Base-by-base conservation (phyloP, 2,113 vertebrate genomes). In the Boleophthalmus pectinirostris region DNA sequence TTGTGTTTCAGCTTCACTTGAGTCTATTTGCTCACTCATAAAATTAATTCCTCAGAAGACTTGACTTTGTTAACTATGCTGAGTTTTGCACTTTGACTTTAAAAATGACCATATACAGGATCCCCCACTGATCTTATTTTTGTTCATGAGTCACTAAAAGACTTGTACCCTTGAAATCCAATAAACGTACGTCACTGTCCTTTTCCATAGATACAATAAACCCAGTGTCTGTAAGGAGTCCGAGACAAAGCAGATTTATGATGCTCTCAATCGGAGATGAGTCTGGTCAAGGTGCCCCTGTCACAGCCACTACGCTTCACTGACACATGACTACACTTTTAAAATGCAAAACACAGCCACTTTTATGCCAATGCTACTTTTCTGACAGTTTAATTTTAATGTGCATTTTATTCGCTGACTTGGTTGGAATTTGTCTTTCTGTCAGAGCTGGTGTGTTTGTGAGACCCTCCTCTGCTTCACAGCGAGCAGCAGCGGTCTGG, bases 271-370 rank as follows among this genome's bases (percentile, higher is more conserved):
- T 33, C 43, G 35, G 68, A 85, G 64, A 85, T 80, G 76, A 77
- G 65, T 73, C 76, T 45, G 73, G 82, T 88, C 75, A 83, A 83
- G 79, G 87, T 88, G 86, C 61, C 86, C 80, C 56, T 70, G 68
- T 82, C 63, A 72, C 64, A 72, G 84, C 72, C 35, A 4, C 38
- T 47, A 69, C 35, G 61, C 72, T 80, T 74, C 74, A 73, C 82
- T 14, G 20, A 79, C 49, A 18, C 29, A 65, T 51, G 46, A 38
- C 54, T 57, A 74, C 14, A 54, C 54, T 51, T 66, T 66, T 63
- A 73, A 43, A 29, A 80, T 72, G 81, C 25, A 23, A 24, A 78
- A 67, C 72, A 69, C 71, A 70, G 47, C 64, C 29, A 66, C 25
- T 70, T 77, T 77, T 75, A 82, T 58, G 33, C 53, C 10, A 10